Base-by-base conservation (phyloP, 2,113 vertebrate species). In the Ailuropoda melanoleuca region DNA sequence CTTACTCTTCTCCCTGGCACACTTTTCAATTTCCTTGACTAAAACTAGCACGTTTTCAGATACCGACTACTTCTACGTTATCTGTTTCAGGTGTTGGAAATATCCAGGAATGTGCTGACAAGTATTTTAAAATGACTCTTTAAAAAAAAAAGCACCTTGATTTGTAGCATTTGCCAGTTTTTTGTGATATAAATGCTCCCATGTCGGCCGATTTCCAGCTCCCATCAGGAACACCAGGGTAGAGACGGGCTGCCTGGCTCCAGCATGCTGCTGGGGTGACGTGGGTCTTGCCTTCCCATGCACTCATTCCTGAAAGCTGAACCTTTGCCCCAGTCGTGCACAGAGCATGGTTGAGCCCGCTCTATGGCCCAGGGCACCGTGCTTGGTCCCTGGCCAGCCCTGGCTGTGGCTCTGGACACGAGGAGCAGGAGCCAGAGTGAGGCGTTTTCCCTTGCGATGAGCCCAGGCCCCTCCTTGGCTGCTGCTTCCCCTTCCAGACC, bases 1-100 rank as follows among this genome's bases (percentile, higher is more conserved):
- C 23, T 48, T 24, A 12, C 60, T 23, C 24, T 7, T 46, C 14
- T 46, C 17, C 48, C 50, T 15, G 0, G 0, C 2, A 4, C 6
- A 29, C 15, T 58, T 78, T 34, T 23, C 18, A 19, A 39, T 53
- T 34, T 39, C 83, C 43, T 48, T 14, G 26, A n/a, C 11, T 31
- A 85, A 90, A 90, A 39, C 19, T 8, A 58, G 17, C 5, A 48
- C 9, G 4, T 72, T 72, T 85, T 62, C 84, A 89, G 39, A 72
- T 80, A 39, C 34, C 10, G 21, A 37, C 72, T 43, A 17, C 23
- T 7, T 66, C 23, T 74, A 34, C 72, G 4, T 56, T 4, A n/a
- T 53, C 3, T 70, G 43, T 37, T 50, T 53, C 17, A 89, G 34
- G 15, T 23, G 9, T 8, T 46, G 34, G n/a, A 46, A 88, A 70